These are phyloP conservation scores for Dromas ardeola DNA, from an alignment of 2,113 vertebrate species.

Conservation along the genomic window DNA sequence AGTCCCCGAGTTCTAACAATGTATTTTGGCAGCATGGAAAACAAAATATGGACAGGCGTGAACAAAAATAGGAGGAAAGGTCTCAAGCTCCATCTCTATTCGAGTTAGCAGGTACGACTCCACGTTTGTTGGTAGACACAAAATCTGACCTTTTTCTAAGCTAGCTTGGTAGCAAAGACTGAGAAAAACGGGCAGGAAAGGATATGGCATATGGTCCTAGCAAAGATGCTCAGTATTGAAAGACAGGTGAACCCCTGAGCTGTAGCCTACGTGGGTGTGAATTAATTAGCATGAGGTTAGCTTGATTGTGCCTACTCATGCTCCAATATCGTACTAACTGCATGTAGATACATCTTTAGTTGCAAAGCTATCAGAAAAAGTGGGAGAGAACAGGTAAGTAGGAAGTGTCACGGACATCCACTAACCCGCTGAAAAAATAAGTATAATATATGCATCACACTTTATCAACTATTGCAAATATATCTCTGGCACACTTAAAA, in stretches of 20 bases:
- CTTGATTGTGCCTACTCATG: too few relatives aligned
- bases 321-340: background rate
- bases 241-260: background rate
- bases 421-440: background rate
- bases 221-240: background rate
- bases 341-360: background rate
- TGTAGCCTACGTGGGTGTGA: background rate
- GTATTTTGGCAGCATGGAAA: background rate
- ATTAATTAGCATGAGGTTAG: background rate
- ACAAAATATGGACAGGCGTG: background rate
- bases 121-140: background rate
- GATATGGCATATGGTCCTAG: fast-evolving
- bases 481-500: background rate
- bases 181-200: background rate
- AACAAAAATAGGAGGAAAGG: background rate
- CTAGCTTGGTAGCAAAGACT: background rate
- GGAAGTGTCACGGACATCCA: background rate
- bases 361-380: background rate
- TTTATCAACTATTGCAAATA: background rate
- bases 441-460: background rate
- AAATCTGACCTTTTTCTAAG: background rate
- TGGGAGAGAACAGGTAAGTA: background rate
- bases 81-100: background rate
- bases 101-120: background rate
- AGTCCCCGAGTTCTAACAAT: fast-evolving